Base-by-base conservation (phyloP, 2,113 vertebrate genomes). In the Ginglymostoma cirratum region DNA sequence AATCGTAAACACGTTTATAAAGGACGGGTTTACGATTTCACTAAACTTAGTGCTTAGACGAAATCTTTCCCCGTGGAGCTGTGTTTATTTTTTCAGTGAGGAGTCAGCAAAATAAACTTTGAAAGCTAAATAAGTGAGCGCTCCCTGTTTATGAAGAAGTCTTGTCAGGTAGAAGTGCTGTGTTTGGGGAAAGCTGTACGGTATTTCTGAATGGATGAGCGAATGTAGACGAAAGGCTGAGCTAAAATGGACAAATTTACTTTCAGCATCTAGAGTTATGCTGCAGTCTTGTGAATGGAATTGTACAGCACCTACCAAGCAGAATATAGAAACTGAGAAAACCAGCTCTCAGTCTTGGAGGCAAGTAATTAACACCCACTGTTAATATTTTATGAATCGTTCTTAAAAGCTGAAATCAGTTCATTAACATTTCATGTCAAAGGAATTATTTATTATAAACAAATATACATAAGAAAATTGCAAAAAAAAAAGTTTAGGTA, bases 21-120 rank as follows among this genome's bases (percentile, higher is more conserved):
- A 93, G 89, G 89, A 66, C 89, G 89, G 89, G 89, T 93, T 93
- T 93, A 93, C 89, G 89, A 93, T 93, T 93, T 66, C 89, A 93
- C 89, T 93, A 93, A 93, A 93, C 89, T 66, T 45, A 38, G 89
- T 66, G 89, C 61, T 93, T 93, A 93, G 89, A 38, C 61, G 30
- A 93, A 93, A 93, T 93, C 89, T 93, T 93, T 93, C 89, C 89
- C 89, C 89, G 10, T 7, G 89, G 89, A 93, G 89, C 61, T 66
- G 61, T 90, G 87, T 90, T 90, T 90, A 65, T 38, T 93, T 65
- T 34, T 38, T 8, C 89, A 66, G n/a, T 92, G 61, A 93, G 89
- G 89, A 93, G 55, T 93, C 61, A 66, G 89, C 61, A 10, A 66
- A 67, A 45, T 67, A 23, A 17, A 67, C 34, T 93, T 66, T 93